These are phyloP conservation scores for Tinamus guttatus DNA, from an alignment of 2,113 vertebrate species.

Conservation along the genomic window DNA sequence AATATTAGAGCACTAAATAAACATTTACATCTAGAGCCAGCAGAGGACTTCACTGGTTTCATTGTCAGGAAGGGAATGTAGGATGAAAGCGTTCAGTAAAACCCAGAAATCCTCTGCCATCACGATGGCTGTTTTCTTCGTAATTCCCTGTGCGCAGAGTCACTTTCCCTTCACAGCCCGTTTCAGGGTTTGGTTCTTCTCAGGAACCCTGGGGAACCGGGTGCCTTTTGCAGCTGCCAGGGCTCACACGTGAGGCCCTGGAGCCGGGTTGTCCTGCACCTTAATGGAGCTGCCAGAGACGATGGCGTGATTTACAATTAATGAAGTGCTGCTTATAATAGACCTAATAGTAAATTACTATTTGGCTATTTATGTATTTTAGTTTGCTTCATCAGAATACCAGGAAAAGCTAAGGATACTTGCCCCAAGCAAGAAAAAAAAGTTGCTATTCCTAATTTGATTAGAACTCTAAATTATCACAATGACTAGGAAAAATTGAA, in stretches of 20 bases:
- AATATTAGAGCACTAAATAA: conserved; percentile 5
- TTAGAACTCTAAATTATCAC: not conserved
- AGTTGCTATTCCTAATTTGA: not conserved
- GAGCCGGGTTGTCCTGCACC: not conserved
- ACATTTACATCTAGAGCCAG: not conserved
- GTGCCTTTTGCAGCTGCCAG: not conserved
- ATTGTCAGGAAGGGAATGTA: not conserved
- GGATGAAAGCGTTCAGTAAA: not conserved
- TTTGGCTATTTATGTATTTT: not conserved
- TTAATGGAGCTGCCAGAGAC: not conserved
- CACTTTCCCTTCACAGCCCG: not conserved
- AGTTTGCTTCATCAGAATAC: not conserved
- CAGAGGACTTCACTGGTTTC: not conserved
- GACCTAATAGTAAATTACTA: not conserved
- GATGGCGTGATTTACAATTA: not conserved
- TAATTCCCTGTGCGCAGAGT: not conserved
- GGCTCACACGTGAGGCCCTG: not conserved
- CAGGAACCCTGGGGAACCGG: rapidly evolving
- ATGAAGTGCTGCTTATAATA: not conserved
- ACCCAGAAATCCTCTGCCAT: not conserved
- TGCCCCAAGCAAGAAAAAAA: not conserved
- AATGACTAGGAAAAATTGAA: not conserved
- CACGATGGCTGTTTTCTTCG: not conserved
- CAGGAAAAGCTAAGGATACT: not conserved
- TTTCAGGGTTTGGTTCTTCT: not conserved